A percentile compares a stretch with the other conserved stretches of the same genome.
Evolutionary conservation across 2,888 invertebrate genomes (phyloP).

Genomic region (Galeruca laticollis): DNA sequence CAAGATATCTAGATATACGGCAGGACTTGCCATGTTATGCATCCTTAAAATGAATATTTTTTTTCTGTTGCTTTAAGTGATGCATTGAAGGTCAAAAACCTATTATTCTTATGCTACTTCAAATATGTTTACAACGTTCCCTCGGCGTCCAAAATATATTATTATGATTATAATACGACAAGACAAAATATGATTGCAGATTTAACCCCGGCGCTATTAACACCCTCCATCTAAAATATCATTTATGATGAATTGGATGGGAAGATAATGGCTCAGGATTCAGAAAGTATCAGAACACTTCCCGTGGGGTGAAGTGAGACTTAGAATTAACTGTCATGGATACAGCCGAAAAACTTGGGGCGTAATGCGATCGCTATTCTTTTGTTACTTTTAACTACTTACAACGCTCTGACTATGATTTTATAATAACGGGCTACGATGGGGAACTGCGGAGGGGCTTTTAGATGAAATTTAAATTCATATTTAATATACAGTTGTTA

Average conservation of each 20-base stretch:
- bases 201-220: slow-evolving; percentile 58
- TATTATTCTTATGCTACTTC: not conserved
- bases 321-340: slow-evolving; percentile 65
- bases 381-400: slow-evolving; percentile 61
- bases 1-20: too few relatives aligned
- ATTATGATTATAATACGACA: slow-evolving; percentile 34
- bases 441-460: slow-evolving; percentile 55
- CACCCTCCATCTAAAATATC: slow-evolving; percentile 60
- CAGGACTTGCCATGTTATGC: too few relatives aligned
- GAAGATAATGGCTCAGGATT: slow-evolving; percentile 64
- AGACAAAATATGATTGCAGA: slow-evolving; percentile 44
- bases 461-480: slow-evolving; percentile 63
- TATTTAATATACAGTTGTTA: slow-evolving; percentile 62
- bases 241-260: slow-evolving; percentile 65
- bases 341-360: slow-evolving; percentile 61
- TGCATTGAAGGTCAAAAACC: not conserved
- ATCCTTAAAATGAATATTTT: too few relatives aligned
- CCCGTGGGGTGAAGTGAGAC: slow-evolving; percentile 57
- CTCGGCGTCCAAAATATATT: slow-evolving; percentile 8
- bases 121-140: not conserved
- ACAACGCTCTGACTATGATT: slow-evolving; percentile 59
- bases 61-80: not conserved
- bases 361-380: slow-evolving; percentile 57
- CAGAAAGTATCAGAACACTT: slow-evolving; percentile 62
- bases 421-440: slow-evolving; percentile 52